Evolutionary conservation across 2,113 vertebrate genomes (phyloP).

Genomic region (Tiliqua scincoides): DNA sequence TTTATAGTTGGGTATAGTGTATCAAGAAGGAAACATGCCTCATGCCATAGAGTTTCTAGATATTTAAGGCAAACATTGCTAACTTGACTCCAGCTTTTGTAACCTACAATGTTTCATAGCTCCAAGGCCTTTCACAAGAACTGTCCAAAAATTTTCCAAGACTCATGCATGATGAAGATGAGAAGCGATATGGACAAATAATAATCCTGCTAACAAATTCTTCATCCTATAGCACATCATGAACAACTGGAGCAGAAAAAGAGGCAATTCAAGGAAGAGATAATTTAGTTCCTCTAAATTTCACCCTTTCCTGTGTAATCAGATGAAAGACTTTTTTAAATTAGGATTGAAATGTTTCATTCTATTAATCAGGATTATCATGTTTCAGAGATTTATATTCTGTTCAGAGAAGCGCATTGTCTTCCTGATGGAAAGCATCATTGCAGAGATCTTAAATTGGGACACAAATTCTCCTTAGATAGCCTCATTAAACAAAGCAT

Average conservation of each 20-base stretch:
- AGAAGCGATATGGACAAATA: not conserved
- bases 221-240: not conserved
- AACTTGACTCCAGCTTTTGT: slow-evolving; percentile 7
- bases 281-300: not conserved
- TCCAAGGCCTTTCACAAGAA: not conserved
- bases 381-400: not conserved
- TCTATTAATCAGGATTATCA: not conserved
- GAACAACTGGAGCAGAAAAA: not conserved
- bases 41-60: not conserved
- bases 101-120: not conserved
- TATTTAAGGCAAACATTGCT: not conserved
- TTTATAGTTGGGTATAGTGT: not conserved
- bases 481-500: too few relatives aligned
- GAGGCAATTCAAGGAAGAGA: not conserved
- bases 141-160: not conserved
- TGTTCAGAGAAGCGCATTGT: not conserved
- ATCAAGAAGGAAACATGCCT: not conserved
- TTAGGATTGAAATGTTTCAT: not conserved
- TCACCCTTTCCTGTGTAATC: not conserved
- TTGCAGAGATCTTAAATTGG: not conserved
- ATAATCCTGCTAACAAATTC: not conserved
- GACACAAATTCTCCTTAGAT: too few relatives aligned
- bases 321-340: not conserved
- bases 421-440: not conserved
- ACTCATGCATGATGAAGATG: not conserved